A percentile compares a stretch with the other conserved stretches of the same genome.
These are phyloP conservation scores for Marisa cornuarietis DNA, from an alignment of 1,140 invertebrate species.

Conservation along the genomic window DNA sequence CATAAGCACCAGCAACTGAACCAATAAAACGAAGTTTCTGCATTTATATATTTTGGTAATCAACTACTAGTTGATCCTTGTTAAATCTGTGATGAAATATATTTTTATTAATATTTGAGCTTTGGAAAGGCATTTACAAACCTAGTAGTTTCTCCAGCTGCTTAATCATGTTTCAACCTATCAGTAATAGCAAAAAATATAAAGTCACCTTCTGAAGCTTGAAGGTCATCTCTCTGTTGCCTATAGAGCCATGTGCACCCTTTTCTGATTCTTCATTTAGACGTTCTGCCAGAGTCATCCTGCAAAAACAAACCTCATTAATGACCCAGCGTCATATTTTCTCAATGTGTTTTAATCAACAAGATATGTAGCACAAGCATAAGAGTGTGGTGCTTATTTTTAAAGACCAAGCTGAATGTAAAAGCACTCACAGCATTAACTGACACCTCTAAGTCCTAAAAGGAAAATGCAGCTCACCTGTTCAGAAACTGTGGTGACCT, in stretches of 20 bases:
- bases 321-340: neutral
- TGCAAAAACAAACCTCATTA: conserved; percentile 53
- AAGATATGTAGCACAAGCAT: neutral
- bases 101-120: neutral
- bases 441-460: no score
- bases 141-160: no score
- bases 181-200: neutral
- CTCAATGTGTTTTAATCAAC: neutral
- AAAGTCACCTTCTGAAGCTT: conserved; percentile 71
- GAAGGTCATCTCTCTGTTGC: conserved; percentile 84
- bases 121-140: neutral
- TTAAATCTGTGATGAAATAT: neutral
- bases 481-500: no score
- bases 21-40: neutral
- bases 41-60: no score
- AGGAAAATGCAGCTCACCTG: no score
- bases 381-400: neutral
- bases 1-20: neutral
- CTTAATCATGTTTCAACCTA: neutral
- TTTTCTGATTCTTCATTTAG: conserved; percentile 71
- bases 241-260: conserved; percentile 70
- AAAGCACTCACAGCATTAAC: neutral
- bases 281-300: conserved; percentile 77
- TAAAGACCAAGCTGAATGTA: neutral
- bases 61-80: no score